Conservation (phyloP, 2,888 invertebrate species). For the Lasiommata megera region DNA sequence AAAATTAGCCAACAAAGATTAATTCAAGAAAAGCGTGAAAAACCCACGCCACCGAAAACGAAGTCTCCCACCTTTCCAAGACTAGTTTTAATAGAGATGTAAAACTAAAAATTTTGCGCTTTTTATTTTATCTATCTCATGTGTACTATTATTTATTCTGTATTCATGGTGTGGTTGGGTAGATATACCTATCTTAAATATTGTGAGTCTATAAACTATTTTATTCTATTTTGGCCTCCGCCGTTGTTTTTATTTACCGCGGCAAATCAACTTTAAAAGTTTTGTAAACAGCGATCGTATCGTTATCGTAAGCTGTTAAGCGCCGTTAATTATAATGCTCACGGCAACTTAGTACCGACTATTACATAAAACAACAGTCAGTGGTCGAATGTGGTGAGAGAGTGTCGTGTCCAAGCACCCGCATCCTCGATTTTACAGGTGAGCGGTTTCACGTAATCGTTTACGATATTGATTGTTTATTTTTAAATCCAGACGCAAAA, state of each 20-base stretch:
- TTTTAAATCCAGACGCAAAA: not conserved
- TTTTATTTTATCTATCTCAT: too few relatives aligned
- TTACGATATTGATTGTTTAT: slow-evolving; percentile 10
- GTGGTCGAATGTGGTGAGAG: slow-evolving; percentile 28
- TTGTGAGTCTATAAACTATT: too few relatives aligned
- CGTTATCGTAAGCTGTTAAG: slow-evolving; percentile 3
- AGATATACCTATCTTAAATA: too few relatives aligned
- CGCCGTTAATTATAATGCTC: slow-evolving; percentile 11
- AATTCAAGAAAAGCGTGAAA: too few relatives aligned
- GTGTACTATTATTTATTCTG: too few relatives aligned
- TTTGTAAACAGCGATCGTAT: slow-evolving; percentile 6
- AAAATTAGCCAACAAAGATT: too few relatives aligned
- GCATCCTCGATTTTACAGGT: slow-evolving; percentile 10
- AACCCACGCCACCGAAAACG: too few relatives aligned
- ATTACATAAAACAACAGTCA: slow-evolving; percentile 35
- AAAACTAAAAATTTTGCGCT: too few relatives aligned
- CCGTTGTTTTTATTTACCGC: not conserved
- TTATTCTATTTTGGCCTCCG: too few relatives aligned
- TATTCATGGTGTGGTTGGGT: too few relatives aligned
- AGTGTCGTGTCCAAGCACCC: slow-evolving; percentile 3
- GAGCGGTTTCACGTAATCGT: slow-evolving; percentile 13
- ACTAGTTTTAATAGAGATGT: too few relatives aligned
- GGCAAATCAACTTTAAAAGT: not conserved
- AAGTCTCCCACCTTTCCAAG: too few relatives aligned
- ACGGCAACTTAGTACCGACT: slow-evolving; percentile 14